phyloP scores from a whole-genome alignment of 2,113 vertebrate species.

The Nymphicus hollandicus region DNA sequence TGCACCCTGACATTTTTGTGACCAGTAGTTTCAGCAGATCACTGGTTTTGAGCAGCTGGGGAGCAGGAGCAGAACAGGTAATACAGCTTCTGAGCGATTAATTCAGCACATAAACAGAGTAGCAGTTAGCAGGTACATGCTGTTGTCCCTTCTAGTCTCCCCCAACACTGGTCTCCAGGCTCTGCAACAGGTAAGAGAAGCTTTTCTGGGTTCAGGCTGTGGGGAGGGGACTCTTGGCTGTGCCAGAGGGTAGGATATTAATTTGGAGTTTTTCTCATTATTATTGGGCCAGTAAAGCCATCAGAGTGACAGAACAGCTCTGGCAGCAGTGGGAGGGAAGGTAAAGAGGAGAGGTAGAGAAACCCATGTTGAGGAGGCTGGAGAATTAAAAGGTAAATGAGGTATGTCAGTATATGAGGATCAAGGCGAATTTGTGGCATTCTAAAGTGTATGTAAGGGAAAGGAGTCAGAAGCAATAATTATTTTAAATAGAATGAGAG shows the following conservation, averaged over 20 bases:
- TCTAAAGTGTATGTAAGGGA: neutral
- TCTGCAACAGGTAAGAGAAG: slow-evolving; percentile 28
- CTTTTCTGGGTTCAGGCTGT: neutral
- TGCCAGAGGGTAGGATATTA: neutral
- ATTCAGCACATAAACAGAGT: neutral
- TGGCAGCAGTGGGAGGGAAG: neutral
- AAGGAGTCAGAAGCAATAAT: neutral
- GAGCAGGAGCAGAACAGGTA: neutral
- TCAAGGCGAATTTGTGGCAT: fast-evolving
- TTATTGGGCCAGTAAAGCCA: neutral
- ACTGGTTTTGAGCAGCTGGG: neutral
- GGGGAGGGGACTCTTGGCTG: neutral
- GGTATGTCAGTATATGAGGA: neutral
- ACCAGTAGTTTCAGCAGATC: neutral
- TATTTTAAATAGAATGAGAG: neutral
- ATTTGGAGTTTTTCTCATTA: neutral
- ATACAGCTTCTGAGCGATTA: neutral
- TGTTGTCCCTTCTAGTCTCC: neutral
- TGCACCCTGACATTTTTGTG: neutral
- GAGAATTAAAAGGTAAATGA: neutral
- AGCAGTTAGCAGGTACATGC: neutral
- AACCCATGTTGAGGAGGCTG: neutral
- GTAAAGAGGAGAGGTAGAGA: neutral
- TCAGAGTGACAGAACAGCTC: neutral
- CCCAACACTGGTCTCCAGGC: neutral